Evolutionary conservation across 2,113 vertebrate species (phyloP).

Genomic region (Corydoras sp.): DNA sequence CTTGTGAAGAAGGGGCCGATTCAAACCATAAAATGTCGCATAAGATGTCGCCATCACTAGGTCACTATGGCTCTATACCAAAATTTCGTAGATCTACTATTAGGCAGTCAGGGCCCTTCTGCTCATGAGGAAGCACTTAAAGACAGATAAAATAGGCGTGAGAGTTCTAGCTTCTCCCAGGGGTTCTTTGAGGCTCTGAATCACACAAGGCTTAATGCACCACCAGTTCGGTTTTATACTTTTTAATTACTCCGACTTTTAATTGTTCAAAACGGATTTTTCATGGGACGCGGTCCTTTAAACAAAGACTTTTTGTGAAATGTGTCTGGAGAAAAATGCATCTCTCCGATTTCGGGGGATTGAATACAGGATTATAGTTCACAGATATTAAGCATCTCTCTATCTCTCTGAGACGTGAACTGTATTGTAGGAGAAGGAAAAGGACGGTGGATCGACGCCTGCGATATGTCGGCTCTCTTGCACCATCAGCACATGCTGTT

Average conservation of each 20-base stretch:
- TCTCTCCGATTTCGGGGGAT: too few species aligned
- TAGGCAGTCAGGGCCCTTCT: not conserved
- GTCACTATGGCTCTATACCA: too few species aligned
- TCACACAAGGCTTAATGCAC: not conserved
- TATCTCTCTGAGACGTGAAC: constrained; percentile 33
- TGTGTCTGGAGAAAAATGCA: not conserved
- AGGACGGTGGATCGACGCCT: constrained; percentile 18
- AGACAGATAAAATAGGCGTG: not conserved
- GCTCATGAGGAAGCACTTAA: not conserved
- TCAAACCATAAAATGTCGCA: too few species aligned
- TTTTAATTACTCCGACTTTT: not conserved
- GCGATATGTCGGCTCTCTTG: constrained; percentile 29
- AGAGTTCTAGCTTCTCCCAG: constrained; percentile 7
- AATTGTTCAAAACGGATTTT: not conserved
- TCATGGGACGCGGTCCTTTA: constrained; percentile 9
- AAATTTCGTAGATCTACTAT: not conserved
- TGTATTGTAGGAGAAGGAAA: constrained; percentile 29
- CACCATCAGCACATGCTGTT: constrained; percentile 20
- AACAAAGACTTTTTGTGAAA: constrained; percentile 2
- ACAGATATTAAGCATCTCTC: too few species aligned
- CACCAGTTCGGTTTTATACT: not conserved
- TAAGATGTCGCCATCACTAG: too few species aligned
- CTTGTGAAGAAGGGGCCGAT: too few species aligned
- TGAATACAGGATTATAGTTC: too few species aligned
- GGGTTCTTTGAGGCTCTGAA: constrained; percentile 10